Base-by-base conservation (phyloP, 2,113 vertebrate species). In the Phyllostomus hastatus region DNA sequence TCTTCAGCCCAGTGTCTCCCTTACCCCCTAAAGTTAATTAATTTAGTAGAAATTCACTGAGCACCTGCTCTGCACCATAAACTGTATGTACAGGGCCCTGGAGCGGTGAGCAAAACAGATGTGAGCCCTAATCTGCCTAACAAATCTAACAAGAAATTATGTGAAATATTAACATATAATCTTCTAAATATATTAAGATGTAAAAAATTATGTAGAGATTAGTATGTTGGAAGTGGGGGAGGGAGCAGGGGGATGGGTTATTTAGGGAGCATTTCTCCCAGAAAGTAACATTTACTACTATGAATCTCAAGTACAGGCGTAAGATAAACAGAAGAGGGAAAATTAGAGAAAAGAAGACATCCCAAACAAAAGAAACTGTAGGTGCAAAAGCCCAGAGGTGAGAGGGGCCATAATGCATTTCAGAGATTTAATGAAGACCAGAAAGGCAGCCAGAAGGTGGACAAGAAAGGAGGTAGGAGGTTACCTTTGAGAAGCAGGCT, bases 41-140 rank as follows among this genome's bases (percentile, higher is more conserved):
- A 95, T 48, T 96, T 17, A 41, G 38, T 88, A 75, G 85, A 83
- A 94, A 64, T 75, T 17, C 67, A 95, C 0, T 70, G 66, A 81
- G 28, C 7, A 90, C 48, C 76, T 96, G 79, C 41, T 78, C 12
- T 57, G 14, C 9, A 64, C 35, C 35, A 31, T 50, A 43, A 91
- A 84, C 15, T 41, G 7, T 48, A 75, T 41, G 12, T 54, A 48
- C 16, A 24, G 43, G 38, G 26, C 87, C 50, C 43, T 54, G 12
- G 46, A 26, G 41, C 22, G 76, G 11, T 41, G 10, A 81, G 52
- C 17, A 48, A 80, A 81, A 72, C 8, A 91, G 50, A 90, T 52
- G 20, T 61, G 24, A 28, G 22, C 22, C 15, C 22, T 83, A 85
- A 48, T 17, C 2, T 3, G 33, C 31, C 66, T 64, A 79, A 59